Percentiles rank a stretch among this genome's conserved stretches.
phyloP scores from a whole-genome alignment of 2,888 invertebrate genomes.

The Quadriops clusia region DNA sequence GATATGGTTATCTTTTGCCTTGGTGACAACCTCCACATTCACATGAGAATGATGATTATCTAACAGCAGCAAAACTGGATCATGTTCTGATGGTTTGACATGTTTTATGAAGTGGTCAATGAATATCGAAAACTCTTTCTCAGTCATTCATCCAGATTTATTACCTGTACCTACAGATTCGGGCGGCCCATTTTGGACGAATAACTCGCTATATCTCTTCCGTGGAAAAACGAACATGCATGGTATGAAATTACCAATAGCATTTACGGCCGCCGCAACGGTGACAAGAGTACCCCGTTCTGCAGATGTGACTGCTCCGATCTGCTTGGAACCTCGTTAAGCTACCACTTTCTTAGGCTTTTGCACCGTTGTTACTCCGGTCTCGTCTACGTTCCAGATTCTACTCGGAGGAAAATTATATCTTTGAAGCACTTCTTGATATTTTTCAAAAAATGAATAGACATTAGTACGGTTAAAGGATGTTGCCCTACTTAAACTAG shows the following conservation, averaged over 20 bases:
- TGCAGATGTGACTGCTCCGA: conserved; percentile 27
- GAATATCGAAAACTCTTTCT: conserved; percentile 11
- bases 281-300: conserved; percentile 22
- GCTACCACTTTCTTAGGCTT: conserved; percentile 29
- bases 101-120: conserved; percentile 15
- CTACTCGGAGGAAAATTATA: conserved; percentile 18
- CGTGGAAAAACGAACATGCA: conserved; percentile 25
- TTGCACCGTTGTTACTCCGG: conserved; percentile 31
- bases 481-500: conserved; percentile 20
- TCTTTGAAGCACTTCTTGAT: conserved; percentile 15
- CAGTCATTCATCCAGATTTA: conserved; percentile 18
- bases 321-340: conserved; percentile 27
- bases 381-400: conserved; percentile 32
- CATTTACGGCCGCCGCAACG: conserved; percentile 20
- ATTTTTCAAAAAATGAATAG: conserved; percentile 17
- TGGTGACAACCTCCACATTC: neutral
- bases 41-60: too few relatives aligned
- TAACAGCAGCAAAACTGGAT: conserved; percentile 9
- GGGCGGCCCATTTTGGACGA: conserved; percentile 14
- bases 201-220: conserved; percentile 15
- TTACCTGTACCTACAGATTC: conserved; percentile 14
- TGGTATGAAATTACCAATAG: conserved; percentile 22
- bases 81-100: conserved; percentile 3
- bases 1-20: conserved; percentile 1
- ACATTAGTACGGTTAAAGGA: conserved; percentile 22